phyloP scores from a whole-genome alignment of 2,888 invertebrate species.

The Athalia rosae region DNA sequence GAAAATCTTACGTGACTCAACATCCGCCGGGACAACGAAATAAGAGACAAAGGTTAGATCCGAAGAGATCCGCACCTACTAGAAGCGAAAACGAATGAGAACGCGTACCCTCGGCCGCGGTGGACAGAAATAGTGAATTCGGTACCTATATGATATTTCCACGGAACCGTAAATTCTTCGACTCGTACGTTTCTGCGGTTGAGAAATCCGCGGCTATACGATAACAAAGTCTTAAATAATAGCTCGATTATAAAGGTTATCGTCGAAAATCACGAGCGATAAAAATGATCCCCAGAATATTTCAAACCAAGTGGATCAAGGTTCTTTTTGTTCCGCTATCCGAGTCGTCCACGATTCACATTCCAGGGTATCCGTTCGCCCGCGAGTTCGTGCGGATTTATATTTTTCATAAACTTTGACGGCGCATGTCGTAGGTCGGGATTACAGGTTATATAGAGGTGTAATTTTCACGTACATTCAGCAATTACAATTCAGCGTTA shows the following conservation, averaged over 20 bases:
- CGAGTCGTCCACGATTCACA: too few species aligned
- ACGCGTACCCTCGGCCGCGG: neutral
- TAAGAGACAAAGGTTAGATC: neutral
- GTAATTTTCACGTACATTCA: neutral
- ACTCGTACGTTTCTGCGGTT: neutral
- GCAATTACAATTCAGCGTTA: slow-evolving; percentile 21
- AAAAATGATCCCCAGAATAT: neutral
- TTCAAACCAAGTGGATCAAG: neutral
- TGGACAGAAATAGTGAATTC: slow-evolving; percentile 1
- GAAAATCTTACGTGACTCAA: slow-evolving; percentile 25
- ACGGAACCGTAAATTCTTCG: slow-evolving; percentile 1
- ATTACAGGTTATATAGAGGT: neutral
- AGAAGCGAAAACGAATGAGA: neutral
- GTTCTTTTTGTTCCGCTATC: too few species aligned
- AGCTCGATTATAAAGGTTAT: neutral
- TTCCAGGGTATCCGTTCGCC: too few species aligned
- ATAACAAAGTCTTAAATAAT: slow-evolving; percentile 5
- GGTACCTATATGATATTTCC: neutral
- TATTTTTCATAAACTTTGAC: too few species aligned
- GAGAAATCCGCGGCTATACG: neutral
- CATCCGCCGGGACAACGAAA: neutral
- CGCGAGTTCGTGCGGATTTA: too few species aligned
- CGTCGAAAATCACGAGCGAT: neutral
- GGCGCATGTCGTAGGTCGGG: too few species aligned
- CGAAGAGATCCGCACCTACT: neutral